These are phyloP conservation scores for Takifugu ocellatus DNA, from an alignment of 2,797 vertebrate species.

Conservation along the genomic window DNA sequence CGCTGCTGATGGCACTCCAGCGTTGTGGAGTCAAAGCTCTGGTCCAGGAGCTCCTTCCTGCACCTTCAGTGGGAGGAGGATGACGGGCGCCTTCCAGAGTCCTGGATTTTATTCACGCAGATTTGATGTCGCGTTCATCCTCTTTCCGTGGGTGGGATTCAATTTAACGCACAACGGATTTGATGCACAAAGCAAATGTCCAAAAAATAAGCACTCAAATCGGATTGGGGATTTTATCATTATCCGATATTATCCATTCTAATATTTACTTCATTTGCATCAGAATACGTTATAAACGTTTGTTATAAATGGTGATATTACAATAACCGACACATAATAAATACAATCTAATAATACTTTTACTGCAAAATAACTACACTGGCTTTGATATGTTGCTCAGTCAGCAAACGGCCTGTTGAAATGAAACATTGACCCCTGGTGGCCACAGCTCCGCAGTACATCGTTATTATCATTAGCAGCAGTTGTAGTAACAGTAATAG, in stretches of 20 bases:
- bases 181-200: no score
- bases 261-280: no score
- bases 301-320: no score
- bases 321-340: not conserved
- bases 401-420: not conserved
- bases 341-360: not conserved
- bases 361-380: not conserved
- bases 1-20: constrained; percentile 16
- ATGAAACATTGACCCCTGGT: not conserved
- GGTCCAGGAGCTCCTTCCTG: constrained; percentile 37
- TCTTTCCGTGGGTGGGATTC: not conserved
- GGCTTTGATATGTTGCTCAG: not conserved
- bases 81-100: not conserved
- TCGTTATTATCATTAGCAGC: no score
- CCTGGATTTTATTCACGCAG: not conserved
- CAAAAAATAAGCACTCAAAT: no score
- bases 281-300: no score
- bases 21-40: constrained; percentile 36
- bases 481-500: no score
- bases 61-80: constrained; percentile 47
- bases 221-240: no score
- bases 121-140: not conserved
- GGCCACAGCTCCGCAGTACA: not conserved
- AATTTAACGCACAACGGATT: no score
- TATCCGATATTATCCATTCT: no score